Base-by-base conservation (phyloP, 2,888 invertebrate genomes). In the Agrotis ipsilon region DNA sequence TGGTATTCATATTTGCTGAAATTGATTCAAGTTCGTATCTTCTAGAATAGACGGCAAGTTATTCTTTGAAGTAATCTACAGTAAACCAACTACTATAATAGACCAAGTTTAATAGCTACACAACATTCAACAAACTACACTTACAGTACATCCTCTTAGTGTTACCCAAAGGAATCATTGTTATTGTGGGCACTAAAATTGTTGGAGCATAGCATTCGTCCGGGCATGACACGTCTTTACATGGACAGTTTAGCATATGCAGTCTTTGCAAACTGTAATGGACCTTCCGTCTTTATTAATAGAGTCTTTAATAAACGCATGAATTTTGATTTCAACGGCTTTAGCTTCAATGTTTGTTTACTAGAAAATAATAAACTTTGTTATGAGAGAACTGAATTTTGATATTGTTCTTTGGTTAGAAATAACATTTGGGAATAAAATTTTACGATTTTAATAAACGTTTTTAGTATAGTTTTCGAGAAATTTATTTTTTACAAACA, bases 101-200 rank as follows among this genome's bases (percentile, higher is more conserved):
- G 39, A 55, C 54, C 57, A 69, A 72, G 57, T 81, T 75, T 70
- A 72, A 80, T 73, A 75, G 67, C 57, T 68, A 61, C 57, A 68
- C 59, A 48, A 69, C 68, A 70, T n/a, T 62, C 43, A 60, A 78
- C 75, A 77, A 85, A 84, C 63, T 67, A 70, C 64, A 55, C 55
- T 54, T 14, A 3, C 43, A 48, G 59, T 18, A 63, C 43, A 27
- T 61, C 19, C 43, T 60, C 51, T 72, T 65, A 73, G 71, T 69
- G 59, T 60, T 57, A 85, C 88, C 87, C 87, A 85, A 88, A 90
- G 88, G 90, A 91, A 89, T 87, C 87, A 87, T 89, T 89, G 89
- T 88, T 86, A 88, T 87, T 88, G 90, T 88, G 89, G 87, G 81
- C 88, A 91, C 90, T 91, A 89, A 92, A 93, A 86, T 91, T 84